Conservation (phyloP, 2,888 invertebrate genomes). For the Melieria picta region DNA sequence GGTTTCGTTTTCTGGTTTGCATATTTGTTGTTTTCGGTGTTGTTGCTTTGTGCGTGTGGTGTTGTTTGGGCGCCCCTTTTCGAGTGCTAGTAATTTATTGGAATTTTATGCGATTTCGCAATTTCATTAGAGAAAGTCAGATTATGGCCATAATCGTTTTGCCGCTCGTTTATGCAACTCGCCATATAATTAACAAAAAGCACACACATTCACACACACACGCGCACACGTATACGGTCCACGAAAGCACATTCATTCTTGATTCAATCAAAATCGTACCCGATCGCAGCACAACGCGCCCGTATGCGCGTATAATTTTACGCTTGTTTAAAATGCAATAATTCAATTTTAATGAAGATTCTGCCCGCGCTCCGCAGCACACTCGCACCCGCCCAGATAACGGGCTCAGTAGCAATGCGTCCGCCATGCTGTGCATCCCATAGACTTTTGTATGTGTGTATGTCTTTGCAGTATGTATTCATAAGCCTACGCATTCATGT, state of each 20-base stretch:
- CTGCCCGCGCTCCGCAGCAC: neutral
- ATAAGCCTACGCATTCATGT: slow-evolving; percentile 1
- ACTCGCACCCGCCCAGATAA: no score
- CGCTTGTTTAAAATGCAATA: slow-evolving; percentile 5
- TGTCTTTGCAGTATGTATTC: neutral
- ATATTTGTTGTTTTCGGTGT: slow-evolving; percentile 5
- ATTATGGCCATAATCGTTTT: neutral
- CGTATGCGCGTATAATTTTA: slow-evolving; percentile 13
- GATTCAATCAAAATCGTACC: neutral
- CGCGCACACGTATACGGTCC: no score
- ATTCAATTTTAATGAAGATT: slow-evolving; percentile 23
- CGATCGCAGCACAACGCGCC: neutral
- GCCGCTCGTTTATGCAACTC: neutral
- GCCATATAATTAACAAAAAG: neutral
- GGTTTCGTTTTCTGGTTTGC: slow-evolving; percentile 18
- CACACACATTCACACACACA: no score
- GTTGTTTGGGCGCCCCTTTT: neutral
- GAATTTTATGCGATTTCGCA: slow-evolving; percentile 12
- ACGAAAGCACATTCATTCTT: neutral
- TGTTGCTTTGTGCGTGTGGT: neutral
- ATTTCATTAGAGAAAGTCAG: slow-evolving; percentile 10
- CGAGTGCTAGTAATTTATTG: slow-evolving; percentile 7
- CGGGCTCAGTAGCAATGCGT: no score
- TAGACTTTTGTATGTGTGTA: no score
- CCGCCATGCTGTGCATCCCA: no score